These are phyloP conservation scores for Equus przewalskii DNA, from an alignment of 2,113 vertebrate species.

Conservation along the genomic window DNA sequence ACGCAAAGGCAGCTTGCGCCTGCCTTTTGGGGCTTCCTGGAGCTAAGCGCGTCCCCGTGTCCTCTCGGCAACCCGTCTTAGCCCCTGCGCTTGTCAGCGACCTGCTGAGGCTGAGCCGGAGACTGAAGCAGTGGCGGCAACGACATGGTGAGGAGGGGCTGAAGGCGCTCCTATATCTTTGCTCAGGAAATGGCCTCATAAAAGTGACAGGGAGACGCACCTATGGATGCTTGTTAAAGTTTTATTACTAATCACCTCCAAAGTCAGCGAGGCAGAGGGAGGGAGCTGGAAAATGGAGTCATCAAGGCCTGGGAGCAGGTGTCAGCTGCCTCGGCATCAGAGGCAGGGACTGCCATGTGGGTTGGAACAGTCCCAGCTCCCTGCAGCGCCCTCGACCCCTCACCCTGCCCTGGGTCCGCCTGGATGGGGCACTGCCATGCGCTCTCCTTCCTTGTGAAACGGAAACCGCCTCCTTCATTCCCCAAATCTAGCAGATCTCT, in stretches of 20 bases:
- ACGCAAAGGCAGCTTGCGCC: neutral
- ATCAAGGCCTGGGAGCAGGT: slow-evolving; percentile 83
- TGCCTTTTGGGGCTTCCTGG: neutral
- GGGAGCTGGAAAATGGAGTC: slow-evolving; percentile 89
- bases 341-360: neutral
- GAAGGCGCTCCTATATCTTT: slow-evolving; percentile 91
- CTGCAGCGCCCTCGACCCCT: neutral
- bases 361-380: neutral
- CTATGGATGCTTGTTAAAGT: slow-evolving; percentile 95
- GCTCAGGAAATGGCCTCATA: slow-evolving; percentile 93
- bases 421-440: fast-evolving
- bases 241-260: slow-evolving; percentile 97
- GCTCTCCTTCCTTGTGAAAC: neutral
- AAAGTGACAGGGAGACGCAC: slow-evolving; percentile 95
- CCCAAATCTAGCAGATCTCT: neutral
- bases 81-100: neutral
- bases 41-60: neutral
- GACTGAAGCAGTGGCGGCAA: slow-evolving; percentile 39
- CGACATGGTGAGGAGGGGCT: slow-evolving; percentile 81
- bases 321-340: slow-evolving; percentile 23
- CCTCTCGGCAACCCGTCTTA: neutral
- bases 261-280: slow-evolving; percentile 86
- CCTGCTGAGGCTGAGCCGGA: neutral
- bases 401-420: neutral
- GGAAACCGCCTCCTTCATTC: neutral